These are phyloP conservation scores for Ascidia mentula DNA, from an alignment of 23 tunicate genomes.

Conservation along the genomic window DNA sequence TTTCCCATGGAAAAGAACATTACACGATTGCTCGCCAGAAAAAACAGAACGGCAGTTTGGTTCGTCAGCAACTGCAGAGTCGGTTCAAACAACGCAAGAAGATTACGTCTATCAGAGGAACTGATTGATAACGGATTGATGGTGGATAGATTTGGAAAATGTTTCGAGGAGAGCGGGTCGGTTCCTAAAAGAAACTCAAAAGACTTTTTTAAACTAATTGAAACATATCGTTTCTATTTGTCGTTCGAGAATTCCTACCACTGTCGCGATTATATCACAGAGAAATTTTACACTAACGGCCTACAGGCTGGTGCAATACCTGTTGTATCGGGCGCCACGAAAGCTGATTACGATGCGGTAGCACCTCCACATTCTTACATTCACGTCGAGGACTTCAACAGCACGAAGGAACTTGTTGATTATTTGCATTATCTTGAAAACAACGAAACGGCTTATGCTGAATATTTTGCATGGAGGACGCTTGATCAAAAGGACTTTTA, in stretches of 20 bases:
- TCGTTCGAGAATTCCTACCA: constrained; percentile 15
- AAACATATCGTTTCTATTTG: constrained; percentile 12
- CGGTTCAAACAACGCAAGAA: background rate
- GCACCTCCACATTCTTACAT: constrained; percentile 20
- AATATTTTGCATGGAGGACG: constrained; percentile 31
- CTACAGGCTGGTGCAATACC: constrained; percentile 11
- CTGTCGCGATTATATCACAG: constrained; percentile 21
- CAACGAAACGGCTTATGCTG: background rate
- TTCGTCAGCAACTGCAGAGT: constrained; percentile 21
- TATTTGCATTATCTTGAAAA: constrained; percentile 5
- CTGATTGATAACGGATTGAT: background rate
- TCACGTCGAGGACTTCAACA: constrained; percentile 8
- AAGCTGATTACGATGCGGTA: constrained; percentile 2
- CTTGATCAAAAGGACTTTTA: constrained; percentile 18
- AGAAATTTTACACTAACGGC: constrained; percentile 10
- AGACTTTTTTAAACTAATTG: background rate
- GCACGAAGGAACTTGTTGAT: background rate
- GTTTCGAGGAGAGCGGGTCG: background rate
- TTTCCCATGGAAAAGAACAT: background rate
- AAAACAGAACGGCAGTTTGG: constrained; percentile 14
- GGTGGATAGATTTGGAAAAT: constrained; percentile 23
- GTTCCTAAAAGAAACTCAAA: background rate
- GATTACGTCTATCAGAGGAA: background rate
- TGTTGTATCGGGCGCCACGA: constrained; percentile 7
- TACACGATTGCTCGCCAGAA: background rate